A percentile compares a stretch with the other conserved stretches of the same genome.
Conservation (phyloP, 2,797 vertebrate genomes). For the Rhinoraja longicauda region DNA sequence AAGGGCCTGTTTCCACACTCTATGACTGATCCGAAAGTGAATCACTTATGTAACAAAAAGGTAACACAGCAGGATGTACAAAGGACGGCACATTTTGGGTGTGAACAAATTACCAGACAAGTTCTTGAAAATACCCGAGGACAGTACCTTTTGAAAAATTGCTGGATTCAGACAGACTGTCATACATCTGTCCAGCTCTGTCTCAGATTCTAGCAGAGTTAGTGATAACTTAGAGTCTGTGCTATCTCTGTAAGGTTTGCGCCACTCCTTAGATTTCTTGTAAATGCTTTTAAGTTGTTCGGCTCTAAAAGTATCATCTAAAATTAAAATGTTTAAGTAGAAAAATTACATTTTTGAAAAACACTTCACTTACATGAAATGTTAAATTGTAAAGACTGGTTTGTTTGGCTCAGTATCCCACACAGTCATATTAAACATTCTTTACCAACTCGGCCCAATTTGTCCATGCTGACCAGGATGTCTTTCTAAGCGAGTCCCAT, state of each 20-base stretch:
- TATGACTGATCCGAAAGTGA: no score
- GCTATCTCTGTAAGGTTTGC: conserved; percentile 35
- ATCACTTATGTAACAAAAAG: neutral
- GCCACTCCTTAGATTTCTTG: conserved; percentile 44
- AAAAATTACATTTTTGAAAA: no score
- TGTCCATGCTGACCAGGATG: no score
- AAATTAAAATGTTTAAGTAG: neutral
- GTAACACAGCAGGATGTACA: neutral
- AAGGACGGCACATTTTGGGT: neutral
- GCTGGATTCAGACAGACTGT: neutral
- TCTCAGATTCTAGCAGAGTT: conserved; percentile 41
- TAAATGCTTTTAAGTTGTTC: conserved; percentile 48
- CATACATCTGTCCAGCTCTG: conserved; percentile 46
- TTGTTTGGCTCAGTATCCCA: no score
- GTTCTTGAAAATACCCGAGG: neutral
- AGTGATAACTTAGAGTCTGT: conserved; percentile 50
- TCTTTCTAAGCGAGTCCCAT: no score
- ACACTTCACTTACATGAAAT: no score
- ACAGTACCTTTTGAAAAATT: conserved; percentile 4
- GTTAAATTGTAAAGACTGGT: no score
- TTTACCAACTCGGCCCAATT: no score
- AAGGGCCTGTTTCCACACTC: no score
- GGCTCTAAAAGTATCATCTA: conserved; percentile 50
- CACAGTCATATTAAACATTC: no score
- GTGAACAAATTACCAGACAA: neutral